A percentile compares a stretch with the other conserved stretches of the same genome.
Evolutionary conservation across 2,113 vertebrate genomes (phyloP).

Genomic region (Osmerus eperlanus): DNA sequence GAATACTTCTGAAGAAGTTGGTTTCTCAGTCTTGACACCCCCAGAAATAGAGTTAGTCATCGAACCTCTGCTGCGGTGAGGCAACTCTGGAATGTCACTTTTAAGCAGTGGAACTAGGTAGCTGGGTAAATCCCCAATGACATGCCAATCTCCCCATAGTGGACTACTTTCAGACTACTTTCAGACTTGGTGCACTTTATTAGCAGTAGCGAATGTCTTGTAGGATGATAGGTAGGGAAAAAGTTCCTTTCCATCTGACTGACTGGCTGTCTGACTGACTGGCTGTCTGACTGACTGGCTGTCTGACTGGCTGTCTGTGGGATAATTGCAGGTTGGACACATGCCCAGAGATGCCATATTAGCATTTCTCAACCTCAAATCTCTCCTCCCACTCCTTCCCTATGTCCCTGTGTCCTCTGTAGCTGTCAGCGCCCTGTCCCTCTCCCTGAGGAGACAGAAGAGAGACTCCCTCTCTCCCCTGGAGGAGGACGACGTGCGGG

Average conservation of each 20-base stretch:
- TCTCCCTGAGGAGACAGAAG: slow-evolving; percentile 82
- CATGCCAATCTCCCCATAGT: too few species aligned
- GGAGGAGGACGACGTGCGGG: slow-evolving; percentile 86
- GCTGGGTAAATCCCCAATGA: too few species aligned
- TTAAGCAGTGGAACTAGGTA: too few species aligned
- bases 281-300: slow-evolving; percentile 40
- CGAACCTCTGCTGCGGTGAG: too few species aligned
- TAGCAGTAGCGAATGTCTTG: too few species aligned
- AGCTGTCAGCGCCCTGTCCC: slow-evolving; percentile 75
- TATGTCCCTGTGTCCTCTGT: slow-evolving; percentile 4
- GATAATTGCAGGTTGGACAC: slow-evolving; percentile 54
- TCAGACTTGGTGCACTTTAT: too few species aligned
- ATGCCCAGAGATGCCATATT: slow-evolving; percentile 51
- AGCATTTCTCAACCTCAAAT: slow-evolving; percentile 15
- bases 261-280: neutral
- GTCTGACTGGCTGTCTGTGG: slow-evolving; percentile 54
- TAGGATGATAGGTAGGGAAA: too few species aligned
- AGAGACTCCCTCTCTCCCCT: slow-evolving; percentile 80
- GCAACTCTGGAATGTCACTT: too few species aligned
- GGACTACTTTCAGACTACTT: too few species aligned
- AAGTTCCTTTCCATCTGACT: neutral
- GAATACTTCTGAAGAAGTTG: too few species aligned
- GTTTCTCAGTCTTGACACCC: too few species aligned
- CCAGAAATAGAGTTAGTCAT: too few species aligned
- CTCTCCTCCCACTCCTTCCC: slow-evolving; percentile 31